Evolutionary conservation across 2,888 invertebrate species (phyloP), one percentile per base, ranked within the genome.

Genomic region (Coelopa pilipes): DNA sequence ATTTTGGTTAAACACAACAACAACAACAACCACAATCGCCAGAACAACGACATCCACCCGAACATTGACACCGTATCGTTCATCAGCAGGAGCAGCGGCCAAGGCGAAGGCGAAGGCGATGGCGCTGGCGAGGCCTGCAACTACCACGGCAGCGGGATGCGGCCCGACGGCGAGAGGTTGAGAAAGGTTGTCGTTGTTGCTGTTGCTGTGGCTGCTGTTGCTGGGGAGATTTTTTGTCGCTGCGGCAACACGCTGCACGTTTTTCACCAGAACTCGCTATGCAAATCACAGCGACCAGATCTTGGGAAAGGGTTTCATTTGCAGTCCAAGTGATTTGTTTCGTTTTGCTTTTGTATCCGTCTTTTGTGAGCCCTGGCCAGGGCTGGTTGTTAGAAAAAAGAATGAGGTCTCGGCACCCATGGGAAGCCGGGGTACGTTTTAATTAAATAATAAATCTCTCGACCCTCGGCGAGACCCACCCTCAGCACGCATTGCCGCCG

Each of bases 1-100:
- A 65, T 65, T 71, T 71, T 71, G 71, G 71, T 71, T 71, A 71
- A 71, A 71, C 55, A 65, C 71, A 71, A 21, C 57, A 69, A 69
- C 34, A 34, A 34, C 34, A 34, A 34, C 34, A 34, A 34, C n/a
- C n/a, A n/a, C 34, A 34, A 34, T 34, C 34, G 34, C 34, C 2
- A 34, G 34, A 34, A 34, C 34, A 34, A 34, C 34, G 34, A 34
- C 7, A 34, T 34, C 34, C 34, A 34, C 2, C 34, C 2, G 34
- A 34, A 34, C 60, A 67, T 67, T 67, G 67, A 67, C 55, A 67
- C 67, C 67, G 45, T 55, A 55, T 67, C 66, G 67, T 67, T 67
- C 53, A 67, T 67, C 67, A 34, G 45, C 15, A 62, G 34, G 15
- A 24, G 34, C n/a, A 34, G 34, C 34, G 7, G 34, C 13, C n/a